phyloP scores from a whole-genome alignment of 2,888 invertebrate species.

The Oasisia sp. region DNA sequence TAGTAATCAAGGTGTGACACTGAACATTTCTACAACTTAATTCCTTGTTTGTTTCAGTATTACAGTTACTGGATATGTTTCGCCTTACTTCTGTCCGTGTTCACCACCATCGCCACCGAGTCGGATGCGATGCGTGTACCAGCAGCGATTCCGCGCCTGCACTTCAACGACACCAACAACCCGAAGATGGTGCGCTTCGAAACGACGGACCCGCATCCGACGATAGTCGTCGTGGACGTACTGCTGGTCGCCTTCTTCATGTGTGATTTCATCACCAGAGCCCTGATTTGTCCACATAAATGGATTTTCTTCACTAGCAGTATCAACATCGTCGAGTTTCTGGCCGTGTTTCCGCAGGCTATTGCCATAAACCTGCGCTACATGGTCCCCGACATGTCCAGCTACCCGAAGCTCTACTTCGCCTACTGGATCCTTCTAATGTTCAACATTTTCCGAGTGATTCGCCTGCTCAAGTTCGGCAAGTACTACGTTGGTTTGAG shows the following conservation, averaged over 20 bases:
- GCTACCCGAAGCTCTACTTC: not conserved
- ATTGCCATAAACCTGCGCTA: not conserved
- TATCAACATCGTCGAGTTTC: not conserved
- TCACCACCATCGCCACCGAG: not conserved
- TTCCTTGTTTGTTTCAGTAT: not conserved
- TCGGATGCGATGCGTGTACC: not conserved
- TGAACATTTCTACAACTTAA: not conserved
- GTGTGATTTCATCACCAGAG: not conserved
- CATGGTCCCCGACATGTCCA: not conserved
- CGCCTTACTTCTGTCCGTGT: not conserved
- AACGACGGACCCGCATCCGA: not conserved
- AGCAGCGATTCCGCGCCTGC: not conserved
- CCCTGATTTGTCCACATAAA: not conserved
- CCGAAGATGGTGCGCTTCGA: not conserved
- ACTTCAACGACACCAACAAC: not conserved
- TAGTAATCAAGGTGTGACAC: no score
- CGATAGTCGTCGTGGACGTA: not conserved
- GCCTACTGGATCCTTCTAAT: not conserved
- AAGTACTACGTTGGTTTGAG: not conserved
- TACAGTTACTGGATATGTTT: not conserved
- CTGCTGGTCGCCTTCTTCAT: not conserved
- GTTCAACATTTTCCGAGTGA: slow-evolving; percentile 14
- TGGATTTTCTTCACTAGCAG: not conserved
- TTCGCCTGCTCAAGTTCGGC: slow-evolving; percentile 8
- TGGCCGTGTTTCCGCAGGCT: not conserved